phyloP scores from a whole-genome alignment of 92 coral and sea anemone species.

The Epizoanthus stellaris region DNA sequence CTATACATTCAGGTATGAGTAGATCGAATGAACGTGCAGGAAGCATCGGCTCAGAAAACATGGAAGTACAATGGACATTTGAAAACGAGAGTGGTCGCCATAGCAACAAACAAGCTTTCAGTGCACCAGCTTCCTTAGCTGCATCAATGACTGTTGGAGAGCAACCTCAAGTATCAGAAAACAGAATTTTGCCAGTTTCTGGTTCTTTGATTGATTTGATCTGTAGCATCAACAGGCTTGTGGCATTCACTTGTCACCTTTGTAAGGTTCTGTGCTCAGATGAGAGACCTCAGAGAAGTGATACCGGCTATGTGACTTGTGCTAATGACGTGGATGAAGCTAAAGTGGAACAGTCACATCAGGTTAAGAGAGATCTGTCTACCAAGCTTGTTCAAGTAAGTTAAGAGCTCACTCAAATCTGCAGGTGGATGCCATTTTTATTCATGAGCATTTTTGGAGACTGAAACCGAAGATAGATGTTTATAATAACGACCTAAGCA shows the following conservation, averaged over 20 bases:
- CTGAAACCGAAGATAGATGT: too few relatives aligned
- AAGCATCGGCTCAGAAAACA: not conserved
- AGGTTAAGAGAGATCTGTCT: slow-evolving; percentile 63
- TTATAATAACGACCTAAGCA: too few relatives aligned
- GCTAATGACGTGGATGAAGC: slow-evolving; percentile 39
- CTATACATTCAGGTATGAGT: slow-evolving; percentile 1
- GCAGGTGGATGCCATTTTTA: too few relatives aligned
- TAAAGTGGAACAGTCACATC: slow-evolving; percentile 45
- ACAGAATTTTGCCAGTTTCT: slow-evolving; percentile 66
- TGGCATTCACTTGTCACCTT: slow-evolving; percentile 85
- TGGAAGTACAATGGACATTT: slow-evolving; percentile 3
- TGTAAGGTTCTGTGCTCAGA: slow-evolving; percentile 79
- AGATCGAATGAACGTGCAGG: not conserved
- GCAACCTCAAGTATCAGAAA: not conserved
- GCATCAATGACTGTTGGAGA: not conserved
- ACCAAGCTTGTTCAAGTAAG: slow-evolving; percentile 75
- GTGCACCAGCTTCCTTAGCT: not conserved
- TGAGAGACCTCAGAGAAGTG: slow-evolving; percentile 45
- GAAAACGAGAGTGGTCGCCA: not conserved
- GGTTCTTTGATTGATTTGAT: slow-evolving; percentile 89
- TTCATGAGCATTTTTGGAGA: too few relatives aligned
- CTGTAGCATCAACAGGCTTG: slow-evolving; percentile 83
- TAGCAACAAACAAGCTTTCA: not conserved
- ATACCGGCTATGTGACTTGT: slow-evolving; percentile 45
- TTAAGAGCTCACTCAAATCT: not conserved